These are phyloP conservation scores for Gallinago media DNA, from an alignment of 2,113 vertebrate species.

Conservation along the genomic window DNA sequence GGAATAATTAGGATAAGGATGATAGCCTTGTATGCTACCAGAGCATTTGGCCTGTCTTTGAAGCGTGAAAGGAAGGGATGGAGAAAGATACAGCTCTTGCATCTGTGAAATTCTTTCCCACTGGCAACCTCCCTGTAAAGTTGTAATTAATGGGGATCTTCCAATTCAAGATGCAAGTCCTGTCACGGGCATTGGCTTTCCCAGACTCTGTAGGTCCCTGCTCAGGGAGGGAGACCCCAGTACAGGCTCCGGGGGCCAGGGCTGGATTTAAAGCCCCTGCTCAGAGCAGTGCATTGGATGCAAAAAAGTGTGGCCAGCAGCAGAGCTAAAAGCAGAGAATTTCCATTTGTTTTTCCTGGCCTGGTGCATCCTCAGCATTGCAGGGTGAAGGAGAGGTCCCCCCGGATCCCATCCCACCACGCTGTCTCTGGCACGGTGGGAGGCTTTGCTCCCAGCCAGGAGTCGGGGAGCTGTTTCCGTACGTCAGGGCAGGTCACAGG, in stretches of 20 bases:
- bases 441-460: not conserved
- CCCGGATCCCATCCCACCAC: not conserved
- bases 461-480: accelerated
- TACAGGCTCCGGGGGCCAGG: not conserved
- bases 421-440: accelerated
- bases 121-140: not conserved
- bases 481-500: accelerated
- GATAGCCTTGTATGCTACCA: not conserved
- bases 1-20: not conserved
- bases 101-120: no score
- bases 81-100: not conserved
- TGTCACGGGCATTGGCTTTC: not conserved
- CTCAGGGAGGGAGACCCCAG: not conserved
- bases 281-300: not conserved
- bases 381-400: not conserved
- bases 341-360: not conserved
- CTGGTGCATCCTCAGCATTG: accelerated
- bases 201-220: not conserved
- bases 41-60: not conserved
- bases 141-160: not conserved
- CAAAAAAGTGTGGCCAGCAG: accelerated
- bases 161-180: not conserved
- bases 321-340: not conserved
- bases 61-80: not conserved
- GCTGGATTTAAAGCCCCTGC: not conserved